Conservation (phyloP, 2,888 invertebrate genomes). For the Priocnemis perturbator region DNA sequence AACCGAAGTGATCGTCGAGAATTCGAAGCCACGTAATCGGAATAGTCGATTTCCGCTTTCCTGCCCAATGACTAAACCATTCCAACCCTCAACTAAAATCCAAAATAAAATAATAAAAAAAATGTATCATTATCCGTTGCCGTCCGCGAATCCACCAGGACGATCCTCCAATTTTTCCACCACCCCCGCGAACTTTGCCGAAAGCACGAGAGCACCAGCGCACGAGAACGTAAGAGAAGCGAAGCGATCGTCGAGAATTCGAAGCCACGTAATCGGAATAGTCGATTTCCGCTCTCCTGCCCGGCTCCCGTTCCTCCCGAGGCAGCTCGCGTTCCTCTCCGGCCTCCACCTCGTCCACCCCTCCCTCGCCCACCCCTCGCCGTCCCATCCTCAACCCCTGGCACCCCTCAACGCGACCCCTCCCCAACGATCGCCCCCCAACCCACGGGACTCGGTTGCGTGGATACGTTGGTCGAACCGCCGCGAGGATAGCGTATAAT, state of each 20-base stretch:
- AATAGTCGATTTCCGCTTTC: conserved; percentile 68
- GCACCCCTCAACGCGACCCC: conserved; percentile 30
- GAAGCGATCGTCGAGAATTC: conserved; percentile 50
- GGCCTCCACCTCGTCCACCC: conserved; percentile 2
- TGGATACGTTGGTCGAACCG: conserved; percentile 69
- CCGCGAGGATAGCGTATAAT: conserved; percentile 69
- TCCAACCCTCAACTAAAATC: too few species aligned
- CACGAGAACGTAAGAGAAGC: too few species aligned
- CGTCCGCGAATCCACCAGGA: too few species aligned
- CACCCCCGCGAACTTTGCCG: too few species aligned
- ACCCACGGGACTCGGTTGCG: conserved; percentile 52
- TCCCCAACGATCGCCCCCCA: conserved; percentile 31
- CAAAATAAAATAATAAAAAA: too few species aligned
- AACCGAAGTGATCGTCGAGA: conserved; percentile 38
- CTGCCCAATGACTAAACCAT: too few species aligned
- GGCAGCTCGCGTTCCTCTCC: conserved; percentile 27
- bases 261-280: conserved; percentile 71
- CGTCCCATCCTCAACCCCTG: conserved; percentile 1
- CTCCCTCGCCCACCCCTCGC: conserved; percentile 13
- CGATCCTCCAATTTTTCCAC: too few species aligned
- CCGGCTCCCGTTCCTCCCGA: conserved; percentile 43
- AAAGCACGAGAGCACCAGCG: too few species aligned
- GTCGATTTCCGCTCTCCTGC: conserved; percentile 62
- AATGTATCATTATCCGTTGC: too few species aligned
- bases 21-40: conserved; percentile 70